phyloP scores from a whole-genome alignment of 2,888 invertebrate genomes.

The Dryobotodes eremita region DNA sequence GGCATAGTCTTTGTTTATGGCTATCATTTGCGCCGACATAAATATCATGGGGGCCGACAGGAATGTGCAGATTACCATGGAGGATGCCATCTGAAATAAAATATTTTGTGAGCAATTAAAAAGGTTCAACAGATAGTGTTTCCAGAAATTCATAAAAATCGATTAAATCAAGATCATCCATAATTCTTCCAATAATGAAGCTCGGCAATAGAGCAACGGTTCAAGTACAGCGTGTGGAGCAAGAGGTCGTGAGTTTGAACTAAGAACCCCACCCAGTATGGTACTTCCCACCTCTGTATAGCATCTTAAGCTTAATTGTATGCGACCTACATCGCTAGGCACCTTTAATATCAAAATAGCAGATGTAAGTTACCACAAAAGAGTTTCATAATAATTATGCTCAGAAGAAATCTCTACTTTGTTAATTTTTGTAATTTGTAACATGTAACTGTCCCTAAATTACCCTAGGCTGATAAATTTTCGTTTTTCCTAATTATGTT shows the following conservation, averaged over 20 bases:
- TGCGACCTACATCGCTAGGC: background rate
- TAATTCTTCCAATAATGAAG: background rate
- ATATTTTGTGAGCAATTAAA: background rate
- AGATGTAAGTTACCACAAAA: background rate
- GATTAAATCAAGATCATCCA: background rate
- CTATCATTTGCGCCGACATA: slow-evolving; percentile 98
- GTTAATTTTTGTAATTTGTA: background rate
- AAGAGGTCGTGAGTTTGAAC: background rate
- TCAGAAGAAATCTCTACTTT: background rate
- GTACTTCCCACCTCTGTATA: background rate
- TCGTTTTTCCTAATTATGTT: too few relatives aligned
- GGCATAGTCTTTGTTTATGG: slow-evolving; percentile 94
- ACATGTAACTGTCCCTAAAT: too few relatives aligned
- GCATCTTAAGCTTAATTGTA: background rate
- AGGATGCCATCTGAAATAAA: slow-evolving; percentile 94
- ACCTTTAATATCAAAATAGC: too few relatives aligned
- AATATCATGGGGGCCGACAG: slow-evolving; percentile 98
- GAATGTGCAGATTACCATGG: slow-evolving; percentile 98
- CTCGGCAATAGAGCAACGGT: background rate
- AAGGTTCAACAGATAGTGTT: background rate
- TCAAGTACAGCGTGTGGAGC: background rate
- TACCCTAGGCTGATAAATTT: too few relatives aligned
- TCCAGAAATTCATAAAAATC: too few relatives aligned
- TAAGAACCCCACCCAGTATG: background rate
- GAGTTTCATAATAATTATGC: background rate